Base-by-base conservation (phyloP, 2,113 vertebrate genomes). In the Chaetodon trifascialis region DNA sequence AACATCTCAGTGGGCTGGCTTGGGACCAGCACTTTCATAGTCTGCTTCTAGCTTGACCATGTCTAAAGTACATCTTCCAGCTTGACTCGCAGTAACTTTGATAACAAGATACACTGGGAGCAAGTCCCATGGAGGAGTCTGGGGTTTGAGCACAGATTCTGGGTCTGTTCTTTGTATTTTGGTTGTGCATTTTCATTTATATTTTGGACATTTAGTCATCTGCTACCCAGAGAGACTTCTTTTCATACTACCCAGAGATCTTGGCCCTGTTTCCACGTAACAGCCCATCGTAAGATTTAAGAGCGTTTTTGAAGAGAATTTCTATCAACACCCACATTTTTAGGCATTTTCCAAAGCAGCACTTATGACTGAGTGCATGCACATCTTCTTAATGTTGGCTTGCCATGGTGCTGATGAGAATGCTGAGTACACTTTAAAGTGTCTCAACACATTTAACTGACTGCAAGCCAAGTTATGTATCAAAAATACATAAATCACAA, bases 1-100 rank as follows among this genome's bases (percentile, higher is more conserved):
- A 80, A 83, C 87, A 80, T 79, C 71, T 68, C 71, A 38, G 74
- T 68, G 58, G 56, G 63, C 49, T 75, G 79, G 25, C 85, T 66
- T 34, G 49, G 38, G 60, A 85, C 73, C 82, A 78, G 82, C 34
- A 47, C 54, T 81, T 84, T 69, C 58, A 30, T 30, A 16, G 44
- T 83, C 73, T 49, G 44, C 83, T 80, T 82, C 46, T 68, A 65
- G 71, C 25, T 44, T 82, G 70, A 73, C 60, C 23, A n/a, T 55
- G 25, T 81, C 75, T 69, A 2, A 64, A 80, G 69, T 44, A 30
- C 42, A 52, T 59, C 78, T 44, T 78, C 44, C 73, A 56, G 55
- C 72, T 78, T 34, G 38, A 69, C 79, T 79, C 78, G 25, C 5
- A 14, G 81, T 21, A 25, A 74, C 80, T 74, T 68, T 67, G 79